These are phyloP conservation scores for Sisyra terminalis DNA, from an alignment of 2,888 invertebrate genomes.

Conservation along the genomic window DNA sequence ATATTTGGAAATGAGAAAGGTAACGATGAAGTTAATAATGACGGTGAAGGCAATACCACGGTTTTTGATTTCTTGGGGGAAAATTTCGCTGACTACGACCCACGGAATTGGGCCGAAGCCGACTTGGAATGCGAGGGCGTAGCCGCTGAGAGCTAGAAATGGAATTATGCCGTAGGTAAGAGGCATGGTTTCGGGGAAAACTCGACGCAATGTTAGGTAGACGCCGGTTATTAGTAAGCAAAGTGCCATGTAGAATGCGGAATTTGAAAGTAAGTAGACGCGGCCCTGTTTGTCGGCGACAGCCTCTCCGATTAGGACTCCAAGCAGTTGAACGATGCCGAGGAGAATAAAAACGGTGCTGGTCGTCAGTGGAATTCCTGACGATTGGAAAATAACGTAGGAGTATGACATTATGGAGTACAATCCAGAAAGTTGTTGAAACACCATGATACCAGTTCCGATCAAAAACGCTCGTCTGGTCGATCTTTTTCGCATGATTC, in stretches of 20 bases:
- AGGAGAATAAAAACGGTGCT: constrained; percentile 37
- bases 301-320: constrained; percentile 51
- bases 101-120: constrained; percentile 74
- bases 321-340: constrained; percentile 49
- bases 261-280: constrained; percentile 49
- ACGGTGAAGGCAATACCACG: constrained; percentile 58
- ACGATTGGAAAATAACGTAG: constrained; percentile 33
- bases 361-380: constrained; percentile 22
- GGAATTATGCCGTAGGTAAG: constrained; percentile 49
- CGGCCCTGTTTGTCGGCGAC: constrained; percentile 66
- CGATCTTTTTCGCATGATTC: constrained; percentile 39
- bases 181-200: constrained; percentile 22
- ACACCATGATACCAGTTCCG: constrained; percentile 43
- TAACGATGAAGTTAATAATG: constrained; percentile 57
- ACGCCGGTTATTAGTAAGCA: constrained; percentile 48
- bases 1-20: constrained; percentile 56
- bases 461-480: constrained; percentile 37
- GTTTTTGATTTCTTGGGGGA: constrained; percentile 58
- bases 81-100: constrained; percentile 61
- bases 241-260: constrained; percentile 47
- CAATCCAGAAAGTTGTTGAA: constrained; percentile 45
- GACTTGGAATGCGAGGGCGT: constrained; percentile 59
- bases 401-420: constrained; percentile 42
- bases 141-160: constrained; percentile 47
- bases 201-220: constrained; percentile 33